These are phyloP conservation scores for Drosophila persimilis DNA, from an alignment of 1,140 invertebrate species.

Conservation along the genomic window DNA sequence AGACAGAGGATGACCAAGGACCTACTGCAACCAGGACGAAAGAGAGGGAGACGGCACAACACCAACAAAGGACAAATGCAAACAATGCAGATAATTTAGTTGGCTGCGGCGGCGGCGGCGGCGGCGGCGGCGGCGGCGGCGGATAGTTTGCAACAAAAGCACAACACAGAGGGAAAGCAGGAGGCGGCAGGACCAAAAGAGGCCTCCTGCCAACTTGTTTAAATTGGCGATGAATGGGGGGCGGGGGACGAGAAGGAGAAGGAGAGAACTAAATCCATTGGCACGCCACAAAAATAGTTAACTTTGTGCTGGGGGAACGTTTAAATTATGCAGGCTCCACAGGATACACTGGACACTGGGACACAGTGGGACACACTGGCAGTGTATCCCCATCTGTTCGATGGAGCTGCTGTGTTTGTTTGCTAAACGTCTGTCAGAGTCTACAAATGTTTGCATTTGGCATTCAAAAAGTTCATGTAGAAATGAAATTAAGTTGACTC, in stretches of 20 bases:
- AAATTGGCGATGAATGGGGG: constrained; percentile 44
- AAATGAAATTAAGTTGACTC: constrained; percentile 62
- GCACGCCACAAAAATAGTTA: constrained; percentile 71
- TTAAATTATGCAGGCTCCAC: constrained; percentile 73
- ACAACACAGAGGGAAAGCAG: constrained; percentile 12
- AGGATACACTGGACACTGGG: constrained; percentile 25
- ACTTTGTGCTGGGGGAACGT: constrained; percentile 62
- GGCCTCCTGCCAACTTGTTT: constrained; percentile 59
- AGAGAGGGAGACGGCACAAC: constrained; percentile 22
- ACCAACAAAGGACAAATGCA: constrained; percentile 61
- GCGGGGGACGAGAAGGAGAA: background rate
- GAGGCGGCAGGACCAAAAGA: constrained; percentile 1
- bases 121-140: constrained; percentile 61
- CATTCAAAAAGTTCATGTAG: constrained; percentile 68
- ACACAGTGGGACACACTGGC: constrained; percentile 5
- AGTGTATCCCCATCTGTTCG: too few species aligned
- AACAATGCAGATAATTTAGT: constrained; percentile 79
- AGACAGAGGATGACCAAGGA: constrained; percentile 47
- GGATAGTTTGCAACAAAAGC: constrained; percentile 54
- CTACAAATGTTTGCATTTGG: constrained; percentile 55
- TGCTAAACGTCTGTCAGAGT: constrained; percentile 62
- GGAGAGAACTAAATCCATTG: constrained; percentile 49
- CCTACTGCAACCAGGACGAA: constrained; percentile 26
- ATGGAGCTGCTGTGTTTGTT: constrained; percentile 41
- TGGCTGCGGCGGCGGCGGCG: constrained; percentile 64